Evolutionary conservation across 2,797 vertebrate genomes (phyloP), one percentile per base, ranked within the genome.

Genomic region (Apogon hyalosoma): DNA sequence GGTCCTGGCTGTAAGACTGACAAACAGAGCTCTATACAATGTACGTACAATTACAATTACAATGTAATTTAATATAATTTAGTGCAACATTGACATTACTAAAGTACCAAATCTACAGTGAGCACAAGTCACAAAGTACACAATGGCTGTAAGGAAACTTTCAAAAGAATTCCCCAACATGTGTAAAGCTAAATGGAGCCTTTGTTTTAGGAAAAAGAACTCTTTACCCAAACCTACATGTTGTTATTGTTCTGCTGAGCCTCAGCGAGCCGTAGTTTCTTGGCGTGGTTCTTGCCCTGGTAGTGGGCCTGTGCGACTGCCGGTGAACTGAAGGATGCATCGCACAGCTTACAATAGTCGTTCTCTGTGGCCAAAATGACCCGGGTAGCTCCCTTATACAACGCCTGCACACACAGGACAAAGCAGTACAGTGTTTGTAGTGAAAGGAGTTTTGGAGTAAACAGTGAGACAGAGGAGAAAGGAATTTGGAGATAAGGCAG

Each of bases 321-420:
- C 0, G 95, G 96, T 0, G 98, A 99, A 18, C 97, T 99, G 87
- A 99, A 99, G 14, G 98, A 98, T 73, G 98, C 98, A 0, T 99
- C 97, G 4, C 98, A 99, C 59, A 99, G 94, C 91, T 99, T 99
- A 87, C 98, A 99, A 92, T 99, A 99, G 91, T 99, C 97, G 1
- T 98, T 98, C 91, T 98, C 97, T 2, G 98, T 99, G 79, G 98
- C 98, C 93, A 98, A 87, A 90, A 99, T 99, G 88, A 99, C 96
- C 66, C 97, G 89, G 52, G 96, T 95, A 24, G 94, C 95, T 19
- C 95, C 95, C 72, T 96, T 98, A 59, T 93, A 94, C 69, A 94
- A 88, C 51, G 92, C 87, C 97, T 94, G 81, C 75, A 71, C 51
- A 76, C 41, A 76, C 10, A 31, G 36, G 19, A 84, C 77, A 86